Percentiles rank a stretch among this genome's conserved stretches.
phyloP scores from a whole-genome alignment of 1,140 invertebrate species.

The Vanessa atalanta region DNA sequence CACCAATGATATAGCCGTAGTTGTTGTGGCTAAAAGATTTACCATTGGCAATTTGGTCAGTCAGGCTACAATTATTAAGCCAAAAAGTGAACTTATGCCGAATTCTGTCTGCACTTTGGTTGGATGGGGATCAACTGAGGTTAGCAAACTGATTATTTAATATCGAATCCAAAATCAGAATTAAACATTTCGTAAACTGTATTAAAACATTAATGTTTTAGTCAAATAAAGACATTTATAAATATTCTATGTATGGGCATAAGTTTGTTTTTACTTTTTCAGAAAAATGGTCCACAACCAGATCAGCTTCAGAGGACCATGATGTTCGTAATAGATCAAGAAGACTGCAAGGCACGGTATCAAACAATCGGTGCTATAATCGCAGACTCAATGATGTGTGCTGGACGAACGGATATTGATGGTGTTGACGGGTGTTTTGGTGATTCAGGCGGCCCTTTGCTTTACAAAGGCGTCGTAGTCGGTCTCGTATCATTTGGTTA shows the following conservation, averaged over 20 bases:
- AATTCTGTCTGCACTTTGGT: slow-evolving; percentile 57
- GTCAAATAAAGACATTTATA: too few relatives aligned
- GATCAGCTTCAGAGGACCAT: slow-evolving; percentile 62
- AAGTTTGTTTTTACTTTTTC: slow-evolving; percentile 24
- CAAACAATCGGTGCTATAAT: slow-evolving; percentile 73
- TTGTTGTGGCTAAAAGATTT: slow-evolving; percentile 56
- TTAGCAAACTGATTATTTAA: slow-evolving; percentile 36
- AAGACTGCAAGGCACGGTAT: slow-evolving; percentile 57
- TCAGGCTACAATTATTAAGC: slow-evolving; percentile 65
- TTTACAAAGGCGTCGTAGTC: slow-evolving; percentile 73
- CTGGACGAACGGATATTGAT: slow-evolving; percentile 78
- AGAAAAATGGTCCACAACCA: slow-evolving; percentile 61
- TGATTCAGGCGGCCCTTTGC: slow-evolving; percentile 82
- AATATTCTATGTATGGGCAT: too few relatives aligned
- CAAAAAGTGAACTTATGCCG: slow-evolving; percentile 48
- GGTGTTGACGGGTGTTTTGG: slow-evolving; percentile 79
- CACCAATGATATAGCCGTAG: slow-evolving; percentile 66
- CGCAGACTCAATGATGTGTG: slow-evolving; percentile 84
- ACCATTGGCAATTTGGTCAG: slow-evolving; percentile 50
- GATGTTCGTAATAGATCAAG: slow-evolving; percentile 54
- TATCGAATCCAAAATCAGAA: background rate
- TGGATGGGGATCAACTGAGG: slow-evolving; percentile 69
- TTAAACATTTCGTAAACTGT: too few relatives aligned
- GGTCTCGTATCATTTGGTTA: slow-evolving; percentile 83
- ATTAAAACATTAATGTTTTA: too few relatives aligned